Evolutionary conservation across 2,797 vertebrate species (phyloP), one percentile per base, ranked within the genome.

Genomic region (Sebastes vulpes): DNA sequence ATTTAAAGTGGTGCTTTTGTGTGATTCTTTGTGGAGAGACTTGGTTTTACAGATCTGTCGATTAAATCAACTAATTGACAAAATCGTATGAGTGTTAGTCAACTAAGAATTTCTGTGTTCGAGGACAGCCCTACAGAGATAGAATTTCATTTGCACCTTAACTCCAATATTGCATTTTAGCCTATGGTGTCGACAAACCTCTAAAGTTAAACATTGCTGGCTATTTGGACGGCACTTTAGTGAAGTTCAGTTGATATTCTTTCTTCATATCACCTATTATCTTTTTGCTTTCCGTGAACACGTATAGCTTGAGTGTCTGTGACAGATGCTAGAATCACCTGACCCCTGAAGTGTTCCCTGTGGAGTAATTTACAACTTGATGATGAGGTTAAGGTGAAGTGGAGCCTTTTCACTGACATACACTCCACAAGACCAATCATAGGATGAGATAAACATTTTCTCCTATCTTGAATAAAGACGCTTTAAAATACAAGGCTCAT

Each of bases 321-420:
- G 29, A 63, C 14, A n/a, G 29, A 16, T 9, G 2, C 14, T 20
- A 31, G 18, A 32, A 32, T 38, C 2, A 32, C 23, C 6, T 4
- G 16, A 23, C 4, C 16, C 9, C 10, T 46, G 21, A 59, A 66
- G 20, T 25, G 42, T 58, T 12, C 35, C 48, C 23, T 64, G 20
- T 74, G 57, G 57, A 58, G 23, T 78, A 29, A 66, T 76, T 75
- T 52, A 46, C 21, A 67, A 66, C 54, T n/a, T 71, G n/a, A 80
- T 72, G 9, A 65, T 59, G 48, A 35, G 48, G 14, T 48, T 58
- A 76, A 80, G 58, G 68, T 65, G 35, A 82, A 81, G 48, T 42
- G 10, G 48, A 63, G 69, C 31, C 59, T 63, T 52, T 14, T 71
- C 53, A 31, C 14, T 42, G 12, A 77, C 25, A 79, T 58, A 60